Evolutionary conservation across 37 sponge, comb jelly and placozoan species (phyloP).

Genomic region (Geodia barretti): DNA sequence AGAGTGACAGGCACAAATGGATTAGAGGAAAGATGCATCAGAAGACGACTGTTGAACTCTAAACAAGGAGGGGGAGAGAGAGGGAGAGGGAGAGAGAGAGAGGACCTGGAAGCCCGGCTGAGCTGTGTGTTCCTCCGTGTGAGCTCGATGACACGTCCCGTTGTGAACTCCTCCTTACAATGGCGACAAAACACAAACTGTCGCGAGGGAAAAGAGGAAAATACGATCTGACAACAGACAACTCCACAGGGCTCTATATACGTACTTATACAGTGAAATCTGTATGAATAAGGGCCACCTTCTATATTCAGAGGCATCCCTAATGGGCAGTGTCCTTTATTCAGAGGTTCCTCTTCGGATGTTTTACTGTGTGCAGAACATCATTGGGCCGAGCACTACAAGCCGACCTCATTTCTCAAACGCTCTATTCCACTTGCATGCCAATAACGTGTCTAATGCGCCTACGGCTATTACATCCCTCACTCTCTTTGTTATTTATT

Average conservation of each 20-base stretch:
- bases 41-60: background rate
- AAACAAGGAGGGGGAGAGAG: background rate
- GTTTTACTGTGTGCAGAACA: too few relatives aligned
- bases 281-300: too few relatives aligned
- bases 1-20: background rate
- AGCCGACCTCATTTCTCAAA: too few relatives aligned
- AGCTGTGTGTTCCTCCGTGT: constrained; percentile 1
- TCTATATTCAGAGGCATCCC: too few relatives aligned
- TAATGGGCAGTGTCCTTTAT: too few relatives aligned
- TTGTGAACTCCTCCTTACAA: constrained; percentile 58
- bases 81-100: background rate
- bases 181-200: constrained; percentile 73
- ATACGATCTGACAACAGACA: too few relatives aligned
- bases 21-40: background rate
- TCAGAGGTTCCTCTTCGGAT: too few relatives aligned
- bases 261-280: too few relatives aligned
- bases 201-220: background rate
- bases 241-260: background rate
- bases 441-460: too few relatives aligned
- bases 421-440: too few relatives aligned
- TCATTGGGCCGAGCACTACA: too few relatives aligned
- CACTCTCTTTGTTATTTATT: background rate
- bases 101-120: background rate
- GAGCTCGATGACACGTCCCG: constrained; percentile 43
- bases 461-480: background rate